Evolutionary conservation across 1,140 invertebrate species (phyloP).

Genomic region (Parapsyche elsis): DNA sequence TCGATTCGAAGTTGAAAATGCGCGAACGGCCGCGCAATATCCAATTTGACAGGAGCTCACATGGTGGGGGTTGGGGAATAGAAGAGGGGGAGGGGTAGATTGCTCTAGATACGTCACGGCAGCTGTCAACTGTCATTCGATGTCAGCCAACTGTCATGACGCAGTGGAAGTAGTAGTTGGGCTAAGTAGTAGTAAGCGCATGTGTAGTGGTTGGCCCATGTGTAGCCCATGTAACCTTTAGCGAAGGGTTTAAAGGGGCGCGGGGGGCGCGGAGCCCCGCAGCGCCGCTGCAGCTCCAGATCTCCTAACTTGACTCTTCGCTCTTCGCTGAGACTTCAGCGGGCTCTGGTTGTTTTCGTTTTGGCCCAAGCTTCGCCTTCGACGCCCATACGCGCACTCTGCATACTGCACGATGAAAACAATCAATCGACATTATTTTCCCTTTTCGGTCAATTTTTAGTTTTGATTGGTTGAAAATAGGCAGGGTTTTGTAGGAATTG

Average conservation of each 20-base stretch:
- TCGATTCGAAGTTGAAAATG: not conserved
- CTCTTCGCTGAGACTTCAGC: too few species aligned
- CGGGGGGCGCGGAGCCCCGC: not conserved
- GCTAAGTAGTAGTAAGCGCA: not conserved
- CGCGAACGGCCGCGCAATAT: not conserved
- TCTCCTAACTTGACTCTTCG: too few species aligned
- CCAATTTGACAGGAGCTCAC: not conserved
- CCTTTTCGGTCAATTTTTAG: too few species aligned
- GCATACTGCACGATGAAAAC: too few species aligned
- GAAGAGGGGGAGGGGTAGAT: not conserved
- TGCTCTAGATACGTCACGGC: not conserved
- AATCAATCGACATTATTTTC: too few species aligned
- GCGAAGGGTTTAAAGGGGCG: not conserved
- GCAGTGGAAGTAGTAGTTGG: not conserved
- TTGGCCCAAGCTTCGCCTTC: too few species aligned
- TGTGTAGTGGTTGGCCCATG: too few species aligned
- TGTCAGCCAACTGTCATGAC: not conserved
- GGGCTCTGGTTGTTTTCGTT: too few species aligned
- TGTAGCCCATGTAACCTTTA: not conserved
- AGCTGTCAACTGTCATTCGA: not conserved
- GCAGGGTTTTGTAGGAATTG: too few species aligned
- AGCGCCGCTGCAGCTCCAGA: not conserved
- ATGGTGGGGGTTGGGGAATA: not conserved
- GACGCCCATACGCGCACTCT: too few species aligned
- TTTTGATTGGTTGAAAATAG: too few species aligned